These are phyloP conservation scores for Dascyllus trimaculatus DNA, from an alignment of 2,113 vertebrate species.

Conservation along the genomic window DNA sequence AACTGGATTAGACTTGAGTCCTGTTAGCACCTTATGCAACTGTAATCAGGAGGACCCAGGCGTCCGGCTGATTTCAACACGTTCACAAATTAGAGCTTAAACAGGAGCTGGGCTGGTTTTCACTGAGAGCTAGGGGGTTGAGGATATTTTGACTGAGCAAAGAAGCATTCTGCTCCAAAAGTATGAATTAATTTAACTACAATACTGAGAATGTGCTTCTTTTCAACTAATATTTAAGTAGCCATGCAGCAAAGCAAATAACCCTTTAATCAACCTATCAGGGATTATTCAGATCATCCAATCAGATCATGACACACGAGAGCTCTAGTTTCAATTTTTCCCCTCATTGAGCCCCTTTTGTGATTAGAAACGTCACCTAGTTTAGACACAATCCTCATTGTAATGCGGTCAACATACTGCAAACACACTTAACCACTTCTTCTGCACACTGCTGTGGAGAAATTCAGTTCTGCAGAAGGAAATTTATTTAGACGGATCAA, in stretches of 20 bases:
- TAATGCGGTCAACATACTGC: too few species aligned
- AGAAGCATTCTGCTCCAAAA: too few species aligned
- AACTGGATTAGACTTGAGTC: conserved; percentile 27
- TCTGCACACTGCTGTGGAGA: too few species aligned
- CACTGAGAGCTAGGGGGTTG: background rate
- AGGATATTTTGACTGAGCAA: background rate
- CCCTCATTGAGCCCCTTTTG: accelerated
- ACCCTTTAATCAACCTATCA: too few species aligned
- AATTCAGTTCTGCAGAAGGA: too few species aligned
- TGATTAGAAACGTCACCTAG: background rate
- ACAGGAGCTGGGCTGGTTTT: conserved; percentile 25
- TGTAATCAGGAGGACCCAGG: conserved; percentile 14
- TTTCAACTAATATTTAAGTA: too few species aligned
- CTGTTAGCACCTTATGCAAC: conserved; percentile 37
- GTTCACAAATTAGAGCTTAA: conserved; percentile 8
- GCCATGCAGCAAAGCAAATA: too few species aligned
- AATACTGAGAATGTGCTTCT: too few species aligned
- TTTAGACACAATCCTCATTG: too few species aligned
- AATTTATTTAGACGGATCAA: too few species aligned
- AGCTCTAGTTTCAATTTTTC: background rate
- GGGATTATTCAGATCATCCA: background rate
- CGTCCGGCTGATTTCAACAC: conserved; percentile 25
- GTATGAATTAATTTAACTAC: too few species aligned
- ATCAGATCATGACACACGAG: background rate
- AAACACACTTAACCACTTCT: too few species aligned